These are phyloP conservation scores for Emydura subglobosa DNA, from an alignment of 2,113 vertebrate genomes.

Conservation along the genomic window DNA sequence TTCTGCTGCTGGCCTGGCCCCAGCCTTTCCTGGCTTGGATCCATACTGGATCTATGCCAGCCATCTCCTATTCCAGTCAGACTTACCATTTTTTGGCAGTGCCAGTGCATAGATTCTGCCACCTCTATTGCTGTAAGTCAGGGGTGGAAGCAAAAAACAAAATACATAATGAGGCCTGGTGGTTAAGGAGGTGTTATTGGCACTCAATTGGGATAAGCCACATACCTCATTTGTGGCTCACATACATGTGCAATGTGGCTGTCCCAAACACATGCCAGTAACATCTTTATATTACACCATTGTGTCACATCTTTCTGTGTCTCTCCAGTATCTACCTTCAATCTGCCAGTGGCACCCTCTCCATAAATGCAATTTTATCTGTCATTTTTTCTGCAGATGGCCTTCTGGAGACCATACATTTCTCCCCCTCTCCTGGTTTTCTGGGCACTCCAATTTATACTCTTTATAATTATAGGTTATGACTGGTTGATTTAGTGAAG, in stretches of 20 bases:
- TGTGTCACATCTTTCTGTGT: neutral
- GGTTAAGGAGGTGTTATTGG: neutral
- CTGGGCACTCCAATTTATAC: neutral
- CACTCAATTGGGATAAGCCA: neutral
- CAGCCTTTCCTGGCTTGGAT: neutral
- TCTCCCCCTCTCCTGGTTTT: neutral
- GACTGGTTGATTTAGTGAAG: neutral
- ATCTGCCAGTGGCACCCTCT: neutral
- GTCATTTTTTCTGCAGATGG: fast-evolving
- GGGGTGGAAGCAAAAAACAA: neutral
- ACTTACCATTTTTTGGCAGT: neutral
- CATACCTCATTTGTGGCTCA: fast-evolving
- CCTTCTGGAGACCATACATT: neutral
- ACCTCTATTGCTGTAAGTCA: fast-evolving
- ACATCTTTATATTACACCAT: neutral
- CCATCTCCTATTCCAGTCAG: neutral
- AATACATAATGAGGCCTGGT: fast-evolving
- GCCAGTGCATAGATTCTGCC: neutral
- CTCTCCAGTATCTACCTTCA: neutral
- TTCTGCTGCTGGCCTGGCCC: neutral
- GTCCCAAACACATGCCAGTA: neutral
- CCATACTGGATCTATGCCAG: neutral
- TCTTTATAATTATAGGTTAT: neutral
- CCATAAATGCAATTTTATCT: neutral
- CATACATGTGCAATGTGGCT: neutral